Conservation (phyloP, 30 jellyfish, hydroid and myxozoan genomes). For the Aurelia sp. region DNA sequence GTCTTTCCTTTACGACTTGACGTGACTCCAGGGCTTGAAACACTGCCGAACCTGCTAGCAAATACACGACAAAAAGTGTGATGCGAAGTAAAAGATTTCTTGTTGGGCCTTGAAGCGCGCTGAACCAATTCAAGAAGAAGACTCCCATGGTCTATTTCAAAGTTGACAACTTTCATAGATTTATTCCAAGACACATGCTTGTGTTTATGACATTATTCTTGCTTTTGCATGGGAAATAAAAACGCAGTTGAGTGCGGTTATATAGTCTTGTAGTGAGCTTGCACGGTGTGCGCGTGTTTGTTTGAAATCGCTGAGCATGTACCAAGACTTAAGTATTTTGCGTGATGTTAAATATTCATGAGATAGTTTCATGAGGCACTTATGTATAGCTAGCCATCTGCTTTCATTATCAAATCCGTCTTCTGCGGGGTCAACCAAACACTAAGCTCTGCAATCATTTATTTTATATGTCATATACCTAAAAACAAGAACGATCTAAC, state of each 20-base stretch:
- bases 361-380: background rate
- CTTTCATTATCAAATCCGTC: conserved; percentile 2
- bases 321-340: conserved; percentile 67
- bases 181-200: background rate
- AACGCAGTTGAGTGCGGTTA: background rate
- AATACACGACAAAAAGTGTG: conserved; percentile 64
- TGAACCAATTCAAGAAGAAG: conserved; percentile 88
- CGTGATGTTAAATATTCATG: conserved; percentile 51
- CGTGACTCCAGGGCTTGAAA: conserved; percentile 85
- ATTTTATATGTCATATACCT: too few species aligned
- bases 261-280: conserved; percentile 8
- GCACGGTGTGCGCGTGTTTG: background rate
- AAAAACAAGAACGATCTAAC: too few species aligned
- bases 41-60: conserved; percentile 91
- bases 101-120: conserved; percentile 89
- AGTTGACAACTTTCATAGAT: background rate
- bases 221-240: background rate
- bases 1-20: conserved; percentile 61
- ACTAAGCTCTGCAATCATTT: too few species aligned
- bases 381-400: conserved; percentile 59
- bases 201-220: background rate
- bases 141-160: conserved; percentile 83
- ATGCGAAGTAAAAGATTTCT: conserved; percentile 80
- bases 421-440: conserved; percentile 2
- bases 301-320: conserved; percentile 45